Conservation (phyloP, 2,113 vertebrate genomes). For the Felis chaus region DNA sequence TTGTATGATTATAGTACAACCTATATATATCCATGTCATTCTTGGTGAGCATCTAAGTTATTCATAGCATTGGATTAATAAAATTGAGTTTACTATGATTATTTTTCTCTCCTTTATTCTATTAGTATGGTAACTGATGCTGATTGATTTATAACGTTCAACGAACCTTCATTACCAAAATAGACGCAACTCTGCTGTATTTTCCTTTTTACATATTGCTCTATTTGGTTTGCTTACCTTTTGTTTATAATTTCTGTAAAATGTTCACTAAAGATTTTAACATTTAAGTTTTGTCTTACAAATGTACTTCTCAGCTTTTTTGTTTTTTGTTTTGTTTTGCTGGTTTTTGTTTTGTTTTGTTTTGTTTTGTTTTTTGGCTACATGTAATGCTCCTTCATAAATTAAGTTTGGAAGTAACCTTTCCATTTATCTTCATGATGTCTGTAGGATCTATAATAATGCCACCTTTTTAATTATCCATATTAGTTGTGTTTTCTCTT, state of each 20-base stretch:
- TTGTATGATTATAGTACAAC: neutral
- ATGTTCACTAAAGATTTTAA: neutral
- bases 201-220: neutral
- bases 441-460: neutral
- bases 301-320: neutral
- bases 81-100: neutral
- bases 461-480: neutral
- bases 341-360: neutral
- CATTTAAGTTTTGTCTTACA: neutral
- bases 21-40: neutral
- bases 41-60: neutral
- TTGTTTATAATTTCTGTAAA: neutral
- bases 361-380: neutral
- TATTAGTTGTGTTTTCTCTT: neutral
- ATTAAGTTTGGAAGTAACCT: neutral
- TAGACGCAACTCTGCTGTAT: neutral
- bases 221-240: neutral
- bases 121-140: neutral
- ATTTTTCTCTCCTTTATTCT: neutral
- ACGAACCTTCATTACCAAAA: slow-evolving; percentile 3
- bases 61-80: neutral
- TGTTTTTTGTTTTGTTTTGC: neutral
- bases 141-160: neutral
- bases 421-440: neutral
- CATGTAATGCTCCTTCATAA: neutral